These are phyloP conservation scores for Rotaria socialis DNA, from an alignment of 2,888 invertebrate genomes.

Conservation along the genomic window DNA sequence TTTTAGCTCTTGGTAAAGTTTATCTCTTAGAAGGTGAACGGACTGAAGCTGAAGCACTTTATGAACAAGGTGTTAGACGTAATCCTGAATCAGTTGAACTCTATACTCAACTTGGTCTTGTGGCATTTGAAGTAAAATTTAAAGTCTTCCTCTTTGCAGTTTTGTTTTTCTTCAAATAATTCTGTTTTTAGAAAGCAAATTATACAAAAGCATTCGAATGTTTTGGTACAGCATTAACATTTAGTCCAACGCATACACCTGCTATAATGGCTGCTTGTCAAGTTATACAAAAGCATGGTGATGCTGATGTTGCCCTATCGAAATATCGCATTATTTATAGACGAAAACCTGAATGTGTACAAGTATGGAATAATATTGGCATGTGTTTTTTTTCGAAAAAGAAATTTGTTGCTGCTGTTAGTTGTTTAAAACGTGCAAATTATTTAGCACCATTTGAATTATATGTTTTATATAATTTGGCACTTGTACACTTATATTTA, in stretches of 20 bases:
- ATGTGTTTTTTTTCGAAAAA: slow-evolving; percentile 84
- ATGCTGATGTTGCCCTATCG: slow-evolving; percentile 76
- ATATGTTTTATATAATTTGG: slow-evolving; percentile 76
- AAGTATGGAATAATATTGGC: slow-evolving; percentile 84
- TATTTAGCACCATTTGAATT: slow-evolving; percentile 77
- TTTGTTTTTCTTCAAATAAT: background rate
- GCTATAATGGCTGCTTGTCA: slow-evolving; percentile 72
- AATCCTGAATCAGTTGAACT: slow-evolving; percentile 71
- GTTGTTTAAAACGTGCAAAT: slow-evolving; percentile 72
- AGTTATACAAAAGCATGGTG: slow-evolving; percentile 67
- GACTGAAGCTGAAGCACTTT: background rate
- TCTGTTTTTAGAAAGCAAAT: slow-evolving; percentile 62
- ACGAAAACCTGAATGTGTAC: slow-evolving; percentile 70
- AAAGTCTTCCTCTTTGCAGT: background rate
- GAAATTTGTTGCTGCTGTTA: slow-evolving; percentile 75
- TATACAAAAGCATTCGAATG: slow-evolving; percentile 71
- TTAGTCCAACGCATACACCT: slow-evolving; percentile 66
- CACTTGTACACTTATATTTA: slow-evolving; percentile 74
- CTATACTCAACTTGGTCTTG: slow-evolving; percentile 67
- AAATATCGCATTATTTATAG: slow-evolving; percentile 76
- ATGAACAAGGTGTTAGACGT: slow-evolving; percentile 1
- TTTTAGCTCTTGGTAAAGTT: slow-evolving; percentile 69
- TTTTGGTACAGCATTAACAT: slow-evolving; percentile 69
- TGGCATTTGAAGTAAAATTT: slow-evolving; percentile 44
- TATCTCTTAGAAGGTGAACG: slow-evolving; percentile 66